Evolutionary conservation across 2,797 vertebrate genomes (phyloP), one percentile per base, ranked within the genome.

Genomic region (Periparus ater): DNA sequence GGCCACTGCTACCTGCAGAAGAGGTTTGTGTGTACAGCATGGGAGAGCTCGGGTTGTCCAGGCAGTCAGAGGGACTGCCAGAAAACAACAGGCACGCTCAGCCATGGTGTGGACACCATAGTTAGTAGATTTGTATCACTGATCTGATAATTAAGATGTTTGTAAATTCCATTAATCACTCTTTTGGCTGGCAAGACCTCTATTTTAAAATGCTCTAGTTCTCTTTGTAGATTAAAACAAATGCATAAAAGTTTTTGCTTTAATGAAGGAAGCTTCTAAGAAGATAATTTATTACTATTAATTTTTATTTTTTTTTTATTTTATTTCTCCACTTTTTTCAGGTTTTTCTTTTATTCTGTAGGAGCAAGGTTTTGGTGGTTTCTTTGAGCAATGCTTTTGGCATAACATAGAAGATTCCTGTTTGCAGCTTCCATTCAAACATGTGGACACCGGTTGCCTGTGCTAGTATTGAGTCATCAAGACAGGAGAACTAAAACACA

Each of bases 401-500:
- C 42, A 58, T 34, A 76, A 48, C 23, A 30, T 4, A 62, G 78
- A 67, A 71, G 54, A 58, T 55, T 40, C 18, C 38, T 79, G 29
- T 82, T 85, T 61, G 45, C 62, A 93, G 73, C 51, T 83, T 83
- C 48, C 19, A 62, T 80, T 88, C 2, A 7, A 78, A 85, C 27
- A 32, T 7, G 16, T 53, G 80, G 75, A 44, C 32, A 88, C 62
- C 71, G 47, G 54, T 92, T 89, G 48, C 30, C 45, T 74, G 36
- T 86, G 38, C 58, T 78, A 54, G 25, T 38, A 29, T 32, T 53
- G 65, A 77, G 68, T 42, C 2, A 8, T 78, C 50, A 93, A 70
- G 51, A 47, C 66, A 81, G 66, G 42, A 89, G 85, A 76, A 75
- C 55, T 86, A 88, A 96, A 96, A 89, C 61, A 92, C 12, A 83